Evolutionary conservation across 2,797 vertebrate species (phyloP).

Genomic region (Oryzias sinensis): DNA sequence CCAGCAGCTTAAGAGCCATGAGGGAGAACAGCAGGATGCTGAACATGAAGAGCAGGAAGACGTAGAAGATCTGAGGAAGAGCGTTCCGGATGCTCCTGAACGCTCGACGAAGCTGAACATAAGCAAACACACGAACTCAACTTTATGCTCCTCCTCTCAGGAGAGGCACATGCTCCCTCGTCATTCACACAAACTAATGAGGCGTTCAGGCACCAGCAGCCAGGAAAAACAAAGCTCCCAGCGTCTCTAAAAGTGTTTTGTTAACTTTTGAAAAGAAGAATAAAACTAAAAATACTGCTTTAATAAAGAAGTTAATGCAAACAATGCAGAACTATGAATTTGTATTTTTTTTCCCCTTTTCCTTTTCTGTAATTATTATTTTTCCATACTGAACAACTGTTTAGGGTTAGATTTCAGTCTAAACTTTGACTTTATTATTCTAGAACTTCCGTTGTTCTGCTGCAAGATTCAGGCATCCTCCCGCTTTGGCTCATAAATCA

Average conservation of each 20-base stretch:
- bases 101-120: constrained; percentile 85
- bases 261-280: constrained; percentile 1
- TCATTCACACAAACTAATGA: constrained; percentile 14
- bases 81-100: constrained; percentile 92
- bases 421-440: no score
- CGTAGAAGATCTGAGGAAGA: constrained; percentile 86
- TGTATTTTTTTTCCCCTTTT: no score
- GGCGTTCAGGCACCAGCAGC: constrained; percentile 27
- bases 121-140: constrained; percentile 26
- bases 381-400: no score
- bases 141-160: not conserved
- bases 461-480: no score
- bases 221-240: no score
- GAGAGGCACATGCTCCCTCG: not conserved
- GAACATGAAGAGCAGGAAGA: constrained; percentile 93
- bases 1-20: constrained; percentile 91
- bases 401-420: no score
- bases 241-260: not conserved
- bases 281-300: not conserved
- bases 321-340: no score
- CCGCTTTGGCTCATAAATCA: no score
- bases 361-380: no score
- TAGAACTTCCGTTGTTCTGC: no score
- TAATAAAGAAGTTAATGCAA: not conserved
- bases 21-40: constrained; percentile 91